A percentile compares a stretch with the other conserved stretches of the same genome.
phyloP scores from a whole-genome alignment of 2,888 invertebrate species.

The Pandemis cinnamomeana region DNA sequence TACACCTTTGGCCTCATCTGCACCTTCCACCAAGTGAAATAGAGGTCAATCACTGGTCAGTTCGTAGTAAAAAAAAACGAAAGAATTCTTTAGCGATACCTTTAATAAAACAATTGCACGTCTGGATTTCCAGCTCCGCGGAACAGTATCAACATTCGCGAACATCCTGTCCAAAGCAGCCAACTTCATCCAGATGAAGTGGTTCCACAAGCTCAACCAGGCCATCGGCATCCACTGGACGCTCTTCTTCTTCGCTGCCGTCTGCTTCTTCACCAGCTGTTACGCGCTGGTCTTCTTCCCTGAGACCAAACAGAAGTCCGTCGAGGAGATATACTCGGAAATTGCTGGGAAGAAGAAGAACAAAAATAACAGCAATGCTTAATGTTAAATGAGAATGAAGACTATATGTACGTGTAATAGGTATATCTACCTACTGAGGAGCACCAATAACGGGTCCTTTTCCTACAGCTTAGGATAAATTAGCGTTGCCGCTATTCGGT shows the following conservation, averaged over 20 bases:
- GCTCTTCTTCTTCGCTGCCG: constrained; percentile 70
- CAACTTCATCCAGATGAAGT: constrained; percentile 78
- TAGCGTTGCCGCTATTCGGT: too few relatives aligned
- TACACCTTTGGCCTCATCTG: too few relatives aligned
- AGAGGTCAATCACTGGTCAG: too few relatives aligned
- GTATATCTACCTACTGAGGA: too few relatives aligned
- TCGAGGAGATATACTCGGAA: constrained; percentile 74
- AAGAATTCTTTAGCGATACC: too few relatives aligned
- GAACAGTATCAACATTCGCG: constrained; percentile 75
- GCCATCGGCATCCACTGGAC: constrained; percentile 77
- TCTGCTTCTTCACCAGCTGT: constrained; percentile 68
- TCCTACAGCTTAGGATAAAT: too few relatives aligned
- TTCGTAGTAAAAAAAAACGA: too few relatives aligned
- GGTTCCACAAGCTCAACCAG: constrained; percentile 72
- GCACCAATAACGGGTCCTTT: too few relatives aligned
- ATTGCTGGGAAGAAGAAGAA: constrained; percentile 58
- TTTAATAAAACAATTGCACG: not conserved
- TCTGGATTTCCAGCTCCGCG: constrained; percentile 66
- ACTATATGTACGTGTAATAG: too few relatives aligned
- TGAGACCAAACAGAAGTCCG: constrained; percentile 71
- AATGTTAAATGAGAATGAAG: not conserved
- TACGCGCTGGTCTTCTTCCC: constrained; percentile 71
- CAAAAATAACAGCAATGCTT: constrained; percentile 40
- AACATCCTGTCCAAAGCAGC: constrained; percentile 77
- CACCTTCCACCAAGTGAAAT: too few relatives aligned